Evolutionary conservation across 2,888 invertebrate species (phyloP).

Genomic region (Lycocerus yunnanus): DNA sequence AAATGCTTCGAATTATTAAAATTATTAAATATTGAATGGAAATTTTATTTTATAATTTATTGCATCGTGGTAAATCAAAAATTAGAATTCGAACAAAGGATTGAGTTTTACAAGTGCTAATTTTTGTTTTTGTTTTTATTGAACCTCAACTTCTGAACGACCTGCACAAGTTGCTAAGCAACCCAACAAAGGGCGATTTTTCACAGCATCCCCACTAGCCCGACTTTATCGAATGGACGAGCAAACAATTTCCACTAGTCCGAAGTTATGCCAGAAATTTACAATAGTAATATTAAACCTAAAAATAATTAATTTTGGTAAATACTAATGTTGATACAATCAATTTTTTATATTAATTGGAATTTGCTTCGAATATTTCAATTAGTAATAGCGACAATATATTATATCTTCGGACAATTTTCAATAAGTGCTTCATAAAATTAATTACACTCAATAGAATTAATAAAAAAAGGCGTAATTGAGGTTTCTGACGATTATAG

Average conservation of each 20-base stretch:
- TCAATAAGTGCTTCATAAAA: no score
- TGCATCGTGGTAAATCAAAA: neutral
- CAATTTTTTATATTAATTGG: neutral
- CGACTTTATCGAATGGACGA: conserved; percentile 3
- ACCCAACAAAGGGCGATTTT: conserved; percentile 1
- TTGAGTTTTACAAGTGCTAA: neutral
- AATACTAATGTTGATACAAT: neutral
- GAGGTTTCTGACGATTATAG: no score
- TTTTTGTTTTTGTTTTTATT: neutral
- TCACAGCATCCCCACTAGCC: conserved; percentile 1
- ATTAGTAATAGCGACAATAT: neutral
- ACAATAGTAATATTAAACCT: neutral
- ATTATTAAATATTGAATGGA: conserved; percentile 7
- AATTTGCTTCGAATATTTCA: neutral
- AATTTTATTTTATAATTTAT: neutral
- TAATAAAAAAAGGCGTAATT: no score
- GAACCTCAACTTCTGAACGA: neutral
- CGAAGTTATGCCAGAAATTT: neutral
- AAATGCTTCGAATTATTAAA: conserved; percentile 27
- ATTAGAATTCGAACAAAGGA: neutral
- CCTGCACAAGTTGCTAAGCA: neutral
- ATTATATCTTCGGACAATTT: no score
- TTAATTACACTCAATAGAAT: no score
- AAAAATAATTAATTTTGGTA: neutral
- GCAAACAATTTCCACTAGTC: conserved; percentile 2